These are phyloP conservation scores for Microplitis demolitor DNA, from an alignment of 1,140 invertebrate species.

Conservation along the genomic window DNA sequence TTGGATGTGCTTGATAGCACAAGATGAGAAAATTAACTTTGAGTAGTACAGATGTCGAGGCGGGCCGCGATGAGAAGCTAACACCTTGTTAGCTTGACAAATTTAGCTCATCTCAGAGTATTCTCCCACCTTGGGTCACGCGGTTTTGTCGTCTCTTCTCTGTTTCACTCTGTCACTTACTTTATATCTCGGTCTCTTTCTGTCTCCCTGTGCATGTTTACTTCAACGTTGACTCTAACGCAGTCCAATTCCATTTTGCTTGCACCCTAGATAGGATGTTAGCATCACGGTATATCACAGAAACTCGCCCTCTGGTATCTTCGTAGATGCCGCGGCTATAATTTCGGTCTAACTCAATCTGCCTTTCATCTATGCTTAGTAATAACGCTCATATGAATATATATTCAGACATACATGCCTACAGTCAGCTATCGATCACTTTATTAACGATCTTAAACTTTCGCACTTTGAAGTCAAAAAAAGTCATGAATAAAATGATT, in stretches of 20 bases:
- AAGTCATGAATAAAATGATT: slow-evolving; percentile 1
- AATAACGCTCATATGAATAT: slow-evolving; percentile 27
- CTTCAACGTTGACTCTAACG: neutral
- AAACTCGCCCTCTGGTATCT: slow-evolving; percentile 30
- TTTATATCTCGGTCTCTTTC: neutral
- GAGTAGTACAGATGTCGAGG: slow-evolving; percentile 56
- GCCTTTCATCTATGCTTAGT: slow-evolving; percentile 35
- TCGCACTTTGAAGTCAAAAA: neutral
- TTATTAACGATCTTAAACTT: neutral
- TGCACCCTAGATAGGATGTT: slow-evolving; percentile 14
- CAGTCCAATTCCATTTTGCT: neutral
- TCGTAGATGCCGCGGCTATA: slow-evolving; percentile 28
- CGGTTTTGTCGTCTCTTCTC: neutral
- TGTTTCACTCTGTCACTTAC: slow-evolving; percentile 1
- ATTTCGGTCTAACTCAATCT: slow-evolving; percentile 35
- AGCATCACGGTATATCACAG: slow-evolving; percentile 27
- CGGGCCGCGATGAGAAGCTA: slow-evolving; percentile 48
- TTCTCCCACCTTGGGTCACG: slow-evolving; percentile 5
- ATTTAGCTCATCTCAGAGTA: slow-evolving; percentile 45
- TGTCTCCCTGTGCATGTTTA: neutral
- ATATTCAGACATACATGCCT: neutral
- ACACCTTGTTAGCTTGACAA: slow-evolving; percentile 58
- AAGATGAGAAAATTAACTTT: slow-evolving; percentile 48
- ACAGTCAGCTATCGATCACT: neutral
- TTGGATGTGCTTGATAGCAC: neutral